phyloP scores from a whole-genome alignment of 2,888 invertebrate species.

The Cactoblastis cactorum region DNA sequence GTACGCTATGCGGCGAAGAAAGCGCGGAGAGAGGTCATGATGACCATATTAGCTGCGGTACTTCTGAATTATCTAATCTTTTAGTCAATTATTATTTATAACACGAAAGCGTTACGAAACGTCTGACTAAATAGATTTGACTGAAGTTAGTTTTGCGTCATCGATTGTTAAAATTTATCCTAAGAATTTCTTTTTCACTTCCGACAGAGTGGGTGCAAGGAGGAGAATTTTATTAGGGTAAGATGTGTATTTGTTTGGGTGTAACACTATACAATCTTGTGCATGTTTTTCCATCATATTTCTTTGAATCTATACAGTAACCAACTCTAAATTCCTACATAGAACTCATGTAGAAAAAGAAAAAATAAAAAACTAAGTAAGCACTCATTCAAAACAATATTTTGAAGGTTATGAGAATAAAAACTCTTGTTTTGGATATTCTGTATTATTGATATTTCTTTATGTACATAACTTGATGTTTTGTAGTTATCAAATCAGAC shows the following conservation, averaged over 20 bases:
- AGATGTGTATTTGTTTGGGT: constrained; percentile 5
- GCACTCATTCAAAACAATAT: no score
- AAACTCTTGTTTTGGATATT: no score
- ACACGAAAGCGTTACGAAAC: constrained; percentile 7
- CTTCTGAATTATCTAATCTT: background rate
- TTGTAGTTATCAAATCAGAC: no score
- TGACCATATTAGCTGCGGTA: constrained; percentile 1
- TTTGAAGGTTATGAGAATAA: no score
- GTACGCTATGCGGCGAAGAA: background rate
- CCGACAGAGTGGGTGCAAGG: constrained; percentile 9
- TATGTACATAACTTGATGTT: no score
- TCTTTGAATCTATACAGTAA: background rate
- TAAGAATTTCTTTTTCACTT: background rate
- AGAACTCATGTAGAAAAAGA: no score
- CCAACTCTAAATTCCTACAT: no score
- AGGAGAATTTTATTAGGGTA: constrained; percentile 8
- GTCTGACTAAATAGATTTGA: background rate
- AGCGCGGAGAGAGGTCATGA: constrained; percentile 3
- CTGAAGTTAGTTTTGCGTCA: background rate
- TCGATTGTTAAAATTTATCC: background rate
- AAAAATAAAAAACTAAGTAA: no score
- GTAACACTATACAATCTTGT: background rate
- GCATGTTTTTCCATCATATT: background rate
- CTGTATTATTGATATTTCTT: no score
- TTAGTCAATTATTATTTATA: background rate